Evolutionary conservation across 2,797 vertebrate genomes (phyloP), one percentile per base, ranked within the genome.

Genomic region (Rhadinocentrus ornatus): DNA sequence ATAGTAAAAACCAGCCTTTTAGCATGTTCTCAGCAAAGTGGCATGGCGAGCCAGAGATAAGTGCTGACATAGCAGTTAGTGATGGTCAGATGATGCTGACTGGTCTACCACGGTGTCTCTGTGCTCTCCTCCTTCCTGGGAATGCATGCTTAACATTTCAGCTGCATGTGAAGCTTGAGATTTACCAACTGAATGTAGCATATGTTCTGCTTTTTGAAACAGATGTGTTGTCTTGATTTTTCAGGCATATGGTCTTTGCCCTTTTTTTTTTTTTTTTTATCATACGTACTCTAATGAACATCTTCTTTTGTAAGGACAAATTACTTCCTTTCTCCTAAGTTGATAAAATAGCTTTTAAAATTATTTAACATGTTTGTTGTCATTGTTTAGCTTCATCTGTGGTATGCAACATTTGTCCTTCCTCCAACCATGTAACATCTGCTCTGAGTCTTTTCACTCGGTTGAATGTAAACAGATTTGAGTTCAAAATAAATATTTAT

Each of bases 21-120:
- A 73, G 66, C 69, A 67, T 44, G 58, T 71, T 64, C 59, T 52
- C 66, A 31, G 46, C 64, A 66, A 75, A 70, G 59, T 59, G 39
- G 67, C 44, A 9, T 73, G 68, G 66, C 66, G 7, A 32, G 46
- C 6, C 34, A 58, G 37, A 74, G 61, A 73, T 65, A 76, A 81
- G 62, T 82, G 86, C 85, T 64, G 80, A 86, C 80, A 37, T 82
- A 82, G 84, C 88, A 77, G 58, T 84, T 83, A 76, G 66, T 35
- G 66, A 60, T 2, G 71, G 86, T 91, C 88, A 88, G 78, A 77
- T 91, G 89, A 91, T 83, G 64, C 52, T 34, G 24, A 60, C 50
- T 62, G 54, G 69, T 75, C 73, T 3, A 46, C 71, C 61, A 0
- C 62, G 67, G 65, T 44, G 62, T 62, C 48, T 73, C 54, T 77